Percentiles rank a stretch among this genome's conserved stretches.
Evolutionary conservation across 2,797 vertebrate genomes (phyloP).

Genomic region (Oreochromis grahami): DNA sequence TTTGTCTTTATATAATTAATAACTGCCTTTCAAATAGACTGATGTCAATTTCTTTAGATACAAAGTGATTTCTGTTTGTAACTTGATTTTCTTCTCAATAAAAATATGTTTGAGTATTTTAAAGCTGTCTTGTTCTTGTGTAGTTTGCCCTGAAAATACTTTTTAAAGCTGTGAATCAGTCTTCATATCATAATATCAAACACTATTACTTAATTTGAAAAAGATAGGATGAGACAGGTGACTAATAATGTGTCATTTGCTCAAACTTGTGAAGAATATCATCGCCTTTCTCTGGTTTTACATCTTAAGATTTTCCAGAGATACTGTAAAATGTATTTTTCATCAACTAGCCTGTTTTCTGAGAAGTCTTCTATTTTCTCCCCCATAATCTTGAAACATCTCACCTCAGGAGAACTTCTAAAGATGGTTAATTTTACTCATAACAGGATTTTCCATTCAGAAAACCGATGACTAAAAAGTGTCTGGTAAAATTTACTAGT

Average conservation of each 20-base stretch:
- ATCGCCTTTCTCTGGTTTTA: background rate
- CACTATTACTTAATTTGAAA: background rate
- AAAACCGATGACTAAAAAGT: background rate
- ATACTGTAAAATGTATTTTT: background rate
- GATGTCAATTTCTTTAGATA: background rate
- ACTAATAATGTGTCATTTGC: fast-evolving
- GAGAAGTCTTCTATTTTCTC: background rate
- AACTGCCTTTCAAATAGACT: background rate
- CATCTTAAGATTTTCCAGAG: background rate
- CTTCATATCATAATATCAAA: background rate
- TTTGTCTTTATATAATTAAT: background rate
- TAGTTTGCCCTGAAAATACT: background rate
- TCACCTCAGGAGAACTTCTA: background rate
- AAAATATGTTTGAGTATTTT: background rate
- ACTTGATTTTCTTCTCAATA: background rate
- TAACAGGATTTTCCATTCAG: background rate
- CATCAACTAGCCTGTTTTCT: background rate
- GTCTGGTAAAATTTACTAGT: background rate
- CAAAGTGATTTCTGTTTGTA: fast-evolving
- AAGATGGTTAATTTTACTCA: background rate
- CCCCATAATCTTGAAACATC: background rate
- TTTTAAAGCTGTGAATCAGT: background rate
- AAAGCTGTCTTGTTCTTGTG: background rate
- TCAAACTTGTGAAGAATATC: background rate
- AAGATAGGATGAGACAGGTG: fast-evolving